Conservation (phyloP, 2,888 invertebrate genomes). For the Andrena flavipes region DNA sequence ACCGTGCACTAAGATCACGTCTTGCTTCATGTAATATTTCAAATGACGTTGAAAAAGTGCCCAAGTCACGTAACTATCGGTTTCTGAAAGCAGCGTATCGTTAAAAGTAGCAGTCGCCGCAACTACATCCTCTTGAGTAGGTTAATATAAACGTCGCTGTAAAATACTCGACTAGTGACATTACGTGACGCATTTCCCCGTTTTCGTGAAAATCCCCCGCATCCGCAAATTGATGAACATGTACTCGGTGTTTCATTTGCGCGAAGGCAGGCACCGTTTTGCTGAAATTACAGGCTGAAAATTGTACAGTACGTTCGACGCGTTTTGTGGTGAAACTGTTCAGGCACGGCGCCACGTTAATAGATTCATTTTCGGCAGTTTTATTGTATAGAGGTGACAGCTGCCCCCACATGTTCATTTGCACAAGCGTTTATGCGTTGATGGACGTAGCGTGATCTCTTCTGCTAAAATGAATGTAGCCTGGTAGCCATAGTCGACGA, state of each 20-base stretch:
- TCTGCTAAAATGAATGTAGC: background rate
- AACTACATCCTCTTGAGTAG: background rate
- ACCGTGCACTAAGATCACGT: background rate
- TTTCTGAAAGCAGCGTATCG: background rate
- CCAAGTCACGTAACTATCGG: too few relatives aligned
- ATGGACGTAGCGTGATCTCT: background rate
- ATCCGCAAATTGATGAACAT: slow-evolving; percentile 29
- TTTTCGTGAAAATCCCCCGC: slow-evolving; percentile 17
- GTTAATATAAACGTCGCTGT: slow-evolving; percentile 14
- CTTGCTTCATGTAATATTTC: background rate
- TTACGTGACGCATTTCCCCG: background rate
- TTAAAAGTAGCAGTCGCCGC: background rate
- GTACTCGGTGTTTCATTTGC: slow-evolving; percentile 15
- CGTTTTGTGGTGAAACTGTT: slow-evolving; percentile 53
- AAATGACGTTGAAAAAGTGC: background rate
- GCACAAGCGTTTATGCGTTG: slow-evolving; percentile 17
- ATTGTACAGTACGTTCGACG: slow-evolving; percentile 16
- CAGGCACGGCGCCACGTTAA: slow-evolving; percentile 20
- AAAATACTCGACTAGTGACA: slow-evolving; percentile 16
- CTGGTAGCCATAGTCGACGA: background rate
- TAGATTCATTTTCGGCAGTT: slow-evolving; percentile 40
- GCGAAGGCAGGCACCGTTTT: slow-evolving; percentile 16
- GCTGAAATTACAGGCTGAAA: slow-evolving; percentile 34
- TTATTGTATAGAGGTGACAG: slow-evolving; percentile 11
- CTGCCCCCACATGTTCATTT: slow-evolving; percentile 24